phyloP scores from a whole-genome alignment of 2,113 vertebrate species.

The Todiramphus saurophagus region DNA sequence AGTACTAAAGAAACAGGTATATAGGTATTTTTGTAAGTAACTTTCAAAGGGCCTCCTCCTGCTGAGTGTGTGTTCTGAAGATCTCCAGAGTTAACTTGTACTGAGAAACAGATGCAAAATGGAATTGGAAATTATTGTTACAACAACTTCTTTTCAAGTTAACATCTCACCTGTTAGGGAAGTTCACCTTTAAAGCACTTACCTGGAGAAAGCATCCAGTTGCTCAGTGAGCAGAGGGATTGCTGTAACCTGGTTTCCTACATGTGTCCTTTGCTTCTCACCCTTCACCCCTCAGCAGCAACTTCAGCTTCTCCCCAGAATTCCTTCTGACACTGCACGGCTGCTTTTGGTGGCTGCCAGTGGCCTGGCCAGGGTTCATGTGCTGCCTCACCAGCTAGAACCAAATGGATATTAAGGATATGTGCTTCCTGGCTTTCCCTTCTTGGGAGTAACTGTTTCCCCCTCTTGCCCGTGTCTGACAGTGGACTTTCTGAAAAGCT shows the following conservation, averaged over 20 bases:
- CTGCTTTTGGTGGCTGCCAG: background rate
- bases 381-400: background rate
- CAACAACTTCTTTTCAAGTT: background rate
- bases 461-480: background rate
- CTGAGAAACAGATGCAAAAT: background rate
- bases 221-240: background rate
- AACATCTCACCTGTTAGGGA: background rate
- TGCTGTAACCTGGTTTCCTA: background rate
- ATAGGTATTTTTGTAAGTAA: background rate
- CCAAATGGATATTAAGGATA: background rate
- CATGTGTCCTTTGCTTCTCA: background rate
- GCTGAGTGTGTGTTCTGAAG: background rate
- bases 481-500: background rate
- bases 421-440: background rate
- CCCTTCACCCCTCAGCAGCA: background rate
- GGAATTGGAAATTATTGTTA: background rate
- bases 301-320: background rate
- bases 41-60: background rate
- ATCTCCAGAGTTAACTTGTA: background rate
- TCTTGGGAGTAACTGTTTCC: background rate
- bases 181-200: background rate
- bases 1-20: background rate
- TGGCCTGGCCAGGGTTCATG: background rate
- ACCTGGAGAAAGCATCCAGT: background rate
- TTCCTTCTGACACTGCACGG: background rate